These are phyloP conservation scores for Patella caerulea DNA, from an alignment of 2,888 invertebrate genomes.

Conservation along the genomic window DNA sequence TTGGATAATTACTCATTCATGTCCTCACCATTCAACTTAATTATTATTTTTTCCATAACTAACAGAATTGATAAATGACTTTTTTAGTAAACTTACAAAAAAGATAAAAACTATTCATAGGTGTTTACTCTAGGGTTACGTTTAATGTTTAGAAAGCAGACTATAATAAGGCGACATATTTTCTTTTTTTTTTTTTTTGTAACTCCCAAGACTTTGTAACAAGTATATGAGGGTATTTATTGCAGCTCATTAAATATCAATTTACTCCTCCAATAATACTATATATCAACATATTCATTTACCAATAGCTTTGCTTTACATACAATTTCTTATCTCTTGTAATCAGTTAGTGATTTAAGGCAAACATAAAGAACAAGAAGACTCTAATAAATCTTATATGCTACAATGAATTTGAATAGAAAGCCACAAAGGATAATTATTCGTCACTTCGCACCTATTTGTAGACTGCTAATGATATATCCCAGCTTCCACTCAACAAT, in stretches of 20 bases:
- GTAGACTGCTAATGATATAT: slow-evolving; percentile 23
- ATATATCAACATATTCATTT: slow-evolving; percentile 7
- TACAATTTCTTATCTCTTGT: background rate
- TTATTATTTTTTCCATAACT: too few species aligned
- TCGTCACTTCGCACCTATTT: slow-evolving; percentile 24
- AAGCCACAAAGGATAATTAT: slow-evolving; percentile 18
- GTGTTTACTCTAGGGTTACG: too few species aligned
- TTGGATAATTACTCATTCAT: too few species aligned
- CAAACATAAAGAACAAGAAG: slow-evolving; percentile 7
- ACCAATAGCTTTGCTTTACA: background rate
- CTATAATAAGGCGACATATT: too few species aligned
- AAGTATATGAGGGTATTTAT: slow-evolving; percentile 8
- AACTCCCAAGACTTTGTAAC: background rate
- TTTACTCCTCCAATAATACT: slow-evolving; percentile 9
- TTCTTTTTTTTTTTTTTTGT: background rate
- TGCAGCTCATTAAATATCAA: slow-evolving; percentile 12
- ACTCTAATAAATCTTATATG: slow-evolving; percentile 21
- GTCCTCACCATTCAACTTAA: too few species aligned
- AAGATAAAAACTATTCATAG: too few species aligned
- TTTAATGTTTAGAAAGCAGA: too few species aligned
- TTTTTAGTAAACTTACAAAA: too few species aligned
- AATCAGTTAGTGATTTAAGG: slow-evolving; percentile 5
- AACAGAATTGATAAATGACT: too few species aligned
- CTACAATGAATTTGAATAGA: slow-evolving; percentile 17
- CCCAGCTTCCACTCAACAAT: slow-evolving; percentile 12